Conservation (phyloP, 2,888 invertebrate species). For the Cepaea hortensis region DNA sequence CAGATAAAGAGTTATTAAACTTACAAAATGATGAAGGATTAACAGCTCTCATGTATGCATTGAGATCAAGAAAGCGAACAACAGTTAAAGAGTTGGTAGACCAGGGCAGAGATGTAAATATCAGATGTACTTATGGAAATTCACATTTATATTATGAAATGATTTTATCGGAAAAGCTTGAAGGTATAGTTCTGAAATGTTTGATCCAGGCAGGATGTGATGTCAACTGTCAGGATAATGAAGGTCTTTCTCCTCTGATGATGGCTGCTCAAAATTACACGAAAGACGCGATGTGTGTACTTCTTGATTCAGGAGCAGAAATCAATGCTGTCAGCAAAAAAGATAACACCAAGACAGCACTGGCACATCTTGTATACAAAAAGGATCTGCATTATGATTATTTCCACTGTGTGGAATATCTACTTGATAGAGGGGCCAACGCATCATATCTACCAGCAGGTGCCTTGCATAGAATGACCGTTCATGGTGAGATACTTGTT, state of each 20-base stretch:
- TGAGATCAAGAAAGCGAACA: too few relatives aligned
- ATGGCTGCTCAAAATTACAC: neutral
- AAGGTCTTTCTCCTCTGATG: neutral
- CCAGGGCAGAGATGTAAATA: neutral
- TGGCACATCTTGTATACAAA: neutral
- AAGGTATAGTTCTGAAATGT: neutral
- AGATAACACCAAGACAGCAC: too few relatives aligned
- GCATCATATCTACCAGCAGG: neutral
- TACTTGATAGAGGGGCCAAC: slow-evolving; percentile 23
- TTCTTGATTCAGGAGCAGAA: too few relatives aligned
- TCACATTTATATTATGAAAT: neutral
- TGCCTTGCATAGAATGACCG: neutral
- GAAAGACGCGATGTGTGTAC: too few relatives aligned
- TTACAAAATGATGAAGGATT: neutral
- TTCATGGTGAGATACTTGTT: neutral
- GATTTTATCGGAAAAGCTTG: neutral
- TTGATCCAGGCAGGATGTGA: neutral
- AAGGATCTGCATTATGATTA: neutral
- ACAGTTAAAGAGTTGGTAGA: neutral
- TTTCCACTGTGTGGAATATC: neutral
- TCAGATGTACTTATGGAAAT: neutral
- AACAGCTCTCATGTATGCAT: neutral
- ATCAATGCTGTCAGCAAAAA: too few relatives aligned
- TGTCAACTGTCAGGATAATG: slow-evolving; percentile 2
- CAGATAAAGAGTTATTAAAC: neutral